These are phyloP conservation scores for Mycalesis mineus DNA, from an alignment of 2,888 invertebrate genomes.

Conservation along the genomic window DNA sequence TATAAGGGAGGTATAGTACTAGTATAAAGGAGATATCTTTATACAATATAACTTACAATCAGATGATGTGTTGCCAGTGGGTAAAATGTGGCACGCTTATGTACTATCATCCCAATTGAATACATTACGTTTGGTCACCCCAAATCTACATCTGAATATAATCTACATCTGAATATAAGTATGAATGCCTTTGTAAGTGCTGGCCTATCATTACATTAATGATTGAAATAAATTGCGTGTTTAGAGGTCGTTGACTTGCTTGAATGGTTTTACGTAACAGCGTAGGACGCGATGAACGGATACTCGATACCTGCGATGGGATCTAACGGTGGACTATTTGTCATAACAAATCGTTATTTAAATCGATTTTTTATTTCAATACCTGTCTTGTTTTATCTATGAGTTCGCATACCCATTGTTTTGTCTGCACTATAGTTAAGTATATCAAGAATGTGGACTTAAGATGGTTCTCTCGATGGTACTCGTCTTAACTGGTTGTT, in stretches of 20 bases:
- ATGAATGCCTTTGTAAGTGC: slow-evolving; percentile 12
- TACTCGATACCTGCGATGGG: not conserved
- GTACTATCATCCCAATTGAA: not conserved
- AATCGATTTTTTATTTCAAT: too few relatives aligned
- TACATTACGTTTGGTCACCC: not conserved
- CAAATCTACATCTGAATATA: not conserved
- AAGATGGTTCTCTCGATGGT: too few relatives aligned
- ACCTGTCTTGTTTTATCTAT: too few relatives aligned
- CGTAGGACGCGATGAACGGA: not conserved
- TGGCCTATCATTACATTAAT: slow-evolving; percentile 19
- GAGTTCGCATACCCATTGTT: too few relatives aligned
- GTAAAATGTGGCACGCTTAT: too few relatives aligned
- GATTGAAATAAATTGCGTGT: slow-evolving; percentile 21
- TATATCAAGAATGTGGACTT: too few relatives aligned
- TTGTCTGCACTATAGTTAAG: too few relatives aligned
- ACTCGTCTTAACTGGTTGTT: too few relatives aligned
- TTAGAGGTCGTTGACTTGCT: slow-evolving; percentile 20
- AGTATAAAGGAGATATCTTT: too few relatives aligned
- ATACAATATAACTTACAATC: too few relatives aligned
- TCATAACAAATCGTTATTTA: not conserved
- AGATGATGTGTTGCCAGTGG: too few relatives aligned
- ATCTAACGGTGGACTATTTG: not conserved
- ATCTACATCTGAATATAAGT: slow-evolving; percentile 1
- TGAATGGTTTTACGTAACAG: slow-evolving; percentile 13
- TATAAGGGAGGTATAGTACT: too few relatives aligned